phyloP scores from a whole-genome alignment of 2,888 invertebrate genomes.

The Microctonus hyperodae region DNA sequence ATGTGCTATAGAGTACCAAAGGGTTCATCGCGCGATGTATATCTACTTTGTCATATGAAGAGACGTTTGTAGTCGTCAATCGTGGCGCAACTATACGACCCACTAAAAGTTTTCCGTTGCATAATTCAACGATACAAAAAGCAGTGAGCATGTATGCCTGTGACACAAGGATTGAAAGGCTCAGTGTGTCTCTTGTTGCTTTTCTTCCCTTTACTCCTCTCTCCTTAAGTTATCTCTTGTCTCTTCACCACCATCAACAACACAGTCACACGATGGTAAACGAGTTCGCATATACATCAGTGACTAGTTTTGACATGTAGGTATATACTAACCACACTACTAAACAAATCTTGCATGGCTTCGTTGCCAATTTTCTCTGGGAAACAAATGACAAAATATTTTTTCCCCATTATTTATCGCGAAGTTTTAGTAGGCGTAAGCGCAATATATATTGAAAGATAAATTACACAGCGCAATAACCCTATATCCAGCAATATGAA shows the following conservation, averaged over 20 bases:
- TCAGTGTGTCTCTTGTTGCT: constrained; percentile 33
- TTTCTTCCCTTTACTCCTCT: constrained; percentile 30
- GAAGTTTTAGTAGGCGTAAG: constrained; percentile 5
- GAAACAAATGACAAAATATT: constrained; percentile 11
- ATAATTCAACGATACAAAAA: constrained; percentile 47
- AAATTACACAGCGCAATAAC: neutral
- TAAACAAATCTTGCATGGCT: constrained; percentile 4
- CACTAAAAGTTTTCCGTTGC: constrained; percentile 59
- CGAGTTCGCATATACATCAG: neutral
- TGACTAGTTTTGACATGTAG: constrained; percentile 6
- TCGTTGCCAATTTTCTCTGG: constrained; percentile 13
- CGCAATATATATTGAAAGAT: neutral
- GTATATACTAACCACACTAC: constrained; percentile 7
- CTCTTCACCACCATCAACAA: constrained; percentile 8
- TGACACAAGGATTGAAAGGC: constrained; percentile 20
- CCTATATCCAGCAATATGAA: neutral
- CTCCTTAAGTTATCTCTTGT: neutral
- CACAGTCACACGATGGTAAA: neutral
- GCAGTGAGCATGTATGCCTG: constrained; percentile 27
- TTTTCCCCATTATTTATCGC: neutral
- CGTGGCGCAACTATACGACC: constrained; percentile 60
- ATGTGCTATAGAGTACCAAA: constrained; percentile 17
- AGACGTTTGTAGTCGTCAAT: constrained; percentile 38
- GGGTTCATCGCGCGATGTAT: constrained; percentile 20
- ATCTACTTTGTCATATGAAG: constrained; percentile 18